Percentiles rank a stretch among this genome's conserved stretches.
phyloP scores from a whole-genome alignment of 92 coral and sea anemone species.

The Bergia sp. region DNA sequence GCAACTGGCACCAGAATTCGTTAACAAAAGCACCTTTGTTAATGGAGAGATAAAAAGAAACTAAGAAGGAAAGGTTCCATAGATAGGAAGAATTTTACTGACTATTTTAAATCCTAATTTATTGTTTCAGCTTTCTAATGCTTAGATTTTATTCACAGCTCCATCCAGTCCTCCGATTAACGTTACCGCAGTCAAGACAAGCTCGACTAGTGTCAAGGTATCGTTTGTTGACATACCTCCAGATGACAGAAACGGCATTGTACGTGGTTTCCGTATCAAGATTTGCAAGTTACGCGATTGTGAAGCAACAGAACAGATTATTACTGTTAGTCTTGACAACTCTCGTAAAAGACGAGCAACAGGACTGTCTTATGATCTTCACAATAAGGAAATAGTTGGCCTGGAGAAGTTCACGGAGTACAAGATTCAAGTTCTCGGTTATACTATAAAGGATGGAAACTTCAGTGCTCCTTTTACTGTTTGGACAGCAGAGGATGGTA shows the following conservation, averaged over 20 bases:
- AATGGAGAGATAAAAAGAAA: no score
- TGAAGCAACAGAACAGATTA: conserved; percentile 3
- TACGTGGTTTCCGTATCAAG: conserved; percentile 55
- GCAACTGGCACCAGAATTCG: no score
- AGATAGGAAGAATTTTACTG: no score
- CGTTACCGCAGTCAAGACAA: conserved; percentile 47
- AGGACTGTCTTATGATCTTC: conserved; percentile 6
- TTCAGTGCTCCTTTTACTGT: conserved; percentile 14
- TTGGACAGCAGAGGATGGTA: conserved; percentile 39
- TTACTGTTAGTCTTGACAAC: background rate
- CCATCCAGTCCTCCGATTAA: conserved; percentile 50
- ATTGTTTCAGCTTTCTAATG: background rate
- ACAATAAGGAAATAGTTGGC: conserved; percentile 26
- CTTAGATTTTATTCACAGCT: conserved; percentile 10
- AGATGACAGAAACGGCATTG: conserved; percentile 50
- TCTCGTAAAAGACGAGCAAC: conserved; percentile 23
- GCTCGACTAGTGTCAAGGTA: conserved; percentile 58
- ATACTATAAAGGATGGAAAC: conserved; percentile 47
- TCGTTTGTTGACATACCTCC: conserved; percentile 55
- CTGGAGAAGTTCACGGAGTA: conserved; percentile 52
- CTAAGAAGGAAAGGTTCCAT: no score
- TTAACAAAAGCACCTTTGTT: no score
- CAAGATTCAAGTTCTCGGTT: conserved; percentile 50
- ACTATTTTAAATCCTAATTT: background rate
- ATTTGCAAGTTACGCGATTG: conserved; percentile 46